Base-by-base conservation (phyloP, 35 echinoderm and acorn worm genomes). In the Ophioderma brevispina region DNA sequence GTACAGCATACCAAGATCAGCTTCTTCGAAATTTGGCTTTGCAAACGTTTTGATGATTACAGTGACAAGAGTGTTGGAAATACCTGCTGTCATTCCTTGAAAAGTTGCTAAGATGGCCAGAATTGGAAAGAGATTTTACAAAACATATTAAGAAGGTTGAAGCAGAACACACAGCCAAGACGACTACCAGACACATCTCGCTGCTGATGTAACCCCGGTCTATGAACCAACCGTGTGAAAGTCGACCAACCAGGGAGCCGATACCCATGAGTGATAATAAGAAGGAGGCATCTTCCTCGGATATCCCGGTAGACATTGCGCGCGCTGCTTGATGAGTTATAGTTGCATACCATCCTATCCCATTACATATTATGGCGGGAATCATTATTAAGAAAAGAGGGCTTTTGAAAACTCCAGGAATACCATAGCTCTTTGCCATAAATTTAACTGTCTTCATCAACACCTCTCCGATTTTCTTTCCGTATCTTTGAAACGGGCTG, bases 201-300 rank as follows among this genome's bases (percentile, higher is more conserved):
- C 21, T 37, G 13, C 23, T 28, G 37, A 84, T 19, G 33, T 32
- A 84, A 0, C 81, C 40, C 81, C 35, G 25, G 33, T 84, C 81
- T 25, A 84, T 33, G 13, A 84, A 21, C 81, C 40, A 31, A 14
- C 81, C 81, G 21, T 52, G 39, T 5, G 14, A 31, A 25, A 31
- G 17, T 49, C 81, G 40, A 6, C 42, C 49, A 84, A 84, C 42
- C 39, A 84, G 6, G 30, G 39, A 35, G 23, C 39, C 81, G 6
- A 50, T 49, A 8, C 81, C 81, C 28, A 84, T 56, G 10, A 84
- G 21, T 11, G 81, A 84, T 19, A 84, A 42, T 30, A 84, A 31
- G 3, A 84, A 49, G 14, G 81, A 84, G 31, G 81, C 39, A 21
- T 35, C 38, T 31, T 50, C 81, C 6, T 33, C 32, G 21, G 40